phyloP scores from a whole-genome alignment of 2,113 vertebrate species.

The Podiceps cristatus region DNA sequence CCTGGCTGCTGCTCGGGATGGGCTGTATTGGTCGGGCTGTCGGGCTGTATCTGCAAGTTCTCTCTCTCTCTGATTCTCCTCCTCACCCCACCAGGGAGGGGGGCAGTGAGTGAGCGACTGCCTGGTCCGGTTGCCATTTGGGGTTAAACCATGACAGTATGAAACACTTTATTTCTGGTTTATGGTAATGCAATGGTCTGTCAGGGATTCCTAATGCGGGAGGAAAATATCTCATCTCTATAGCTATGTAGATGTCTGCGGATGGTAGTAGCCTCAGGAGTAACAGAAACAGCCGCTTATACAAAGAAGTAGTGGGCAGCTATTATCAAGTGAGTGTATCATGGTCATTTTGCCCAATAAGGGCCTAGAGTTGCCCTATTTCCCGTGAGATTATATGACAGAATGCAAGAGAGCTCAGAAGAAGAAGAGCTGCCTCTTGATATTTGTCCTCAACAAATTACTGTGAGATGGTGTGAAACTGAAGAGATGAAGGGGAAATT shows the following conservation, averaged over 20 bases:
- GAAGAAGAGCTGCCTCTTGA: not conserved
- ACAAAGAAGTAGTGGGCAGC: not conserved
- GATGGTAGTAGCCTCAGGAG: not conserved
- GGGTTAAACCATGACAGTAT: no score
- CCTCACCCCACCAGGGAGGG: no score
- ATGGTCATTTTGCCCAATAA: not conserved
- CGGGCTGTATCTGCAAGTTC: no score
- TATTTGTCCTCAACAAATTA: not conserved
- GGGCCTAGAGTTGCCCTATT: not conserved
- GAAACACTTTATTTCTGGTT: not conserved
- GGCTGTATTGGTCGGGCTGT: no score
- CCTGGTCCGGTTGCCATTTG: no score
- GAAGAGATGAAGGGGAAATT: not conserved
- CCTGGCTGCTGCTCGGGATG: no score
- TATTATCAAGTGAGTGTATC: not conserved
- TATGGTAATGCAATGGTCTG: not conserved
- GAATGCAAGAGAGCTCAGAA: not conserved
- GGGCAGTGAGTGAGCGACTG: no score
- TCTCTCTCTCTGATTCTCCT: no score
- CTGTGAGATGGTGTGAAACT: not conserved
- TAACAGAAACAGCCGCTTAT: not conserved
- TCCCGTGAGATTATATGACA: not conserved
- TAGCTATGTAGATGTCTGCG: not conserved
- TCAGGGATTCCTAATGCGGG: not conserved
- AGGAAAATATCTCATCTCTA: not conserved